Evolutionary conservation across 2,113 vertebrate species (phyloP), one percentile per base, ranked within the genome.

Genomic region (Oreocharis arfaki): DNA sequence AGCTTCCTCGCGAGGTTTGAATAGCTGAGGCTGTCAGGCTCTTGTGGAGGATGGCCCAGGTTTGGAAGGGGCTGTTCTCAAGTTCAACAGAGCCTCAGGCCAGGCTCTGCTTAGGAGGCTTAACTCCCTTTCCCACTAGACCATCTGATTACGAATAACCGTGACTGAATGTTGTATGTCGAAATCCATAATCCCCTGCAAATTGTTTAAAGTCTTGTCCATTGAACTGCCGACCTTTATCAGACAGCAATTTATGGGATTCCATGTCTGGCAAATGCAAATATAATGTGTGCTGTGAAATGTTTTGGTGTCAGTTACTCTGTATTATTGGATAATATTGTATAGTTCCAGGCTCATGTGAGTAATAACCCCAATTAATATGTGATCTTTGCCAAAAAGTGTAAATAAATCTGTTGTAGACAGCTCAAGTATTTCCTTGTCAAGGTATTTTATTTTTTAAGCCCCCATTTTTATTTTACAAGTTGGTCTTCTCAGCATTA

Each of bases 171-270:
- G 92, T 91, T 84, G 55, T 60, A 83, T 97, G 94, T 83, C 26
- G n/a, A 92, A 98, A 97, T 89, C 77, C 86, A 46, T 96, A 86
- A 93, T 95, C 86, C 69, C 79, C 64, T 50, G 52, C 89, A 71
- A 97, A 93, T 59, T 96, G 71, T 85, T 96, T 81, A 71, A 98
- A 96, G 84, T 96, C 84, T 76, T 87, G 86, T 90, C 96, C 85
- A 53, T 89, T 84, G 77, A 96, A 94, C 88, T 94, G 83, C 60
- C 83, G 92, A 44, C 94, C 74, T 60, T 94, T 97, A 93, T 97
- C 96, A 95, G 89, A 94, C 91, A 85, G 84, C 87, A 91, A 92
- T 95, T 92, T 96, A 88, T 80, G 90, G 89, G 87, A 96, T 94
- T 44, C 89, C 60, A 7, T 60, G 93, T 84, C 97, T 96, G 82